Conservation (phyloP, 2,113 vertebrate genomes). For the Okapia johnstoni region DNA sequence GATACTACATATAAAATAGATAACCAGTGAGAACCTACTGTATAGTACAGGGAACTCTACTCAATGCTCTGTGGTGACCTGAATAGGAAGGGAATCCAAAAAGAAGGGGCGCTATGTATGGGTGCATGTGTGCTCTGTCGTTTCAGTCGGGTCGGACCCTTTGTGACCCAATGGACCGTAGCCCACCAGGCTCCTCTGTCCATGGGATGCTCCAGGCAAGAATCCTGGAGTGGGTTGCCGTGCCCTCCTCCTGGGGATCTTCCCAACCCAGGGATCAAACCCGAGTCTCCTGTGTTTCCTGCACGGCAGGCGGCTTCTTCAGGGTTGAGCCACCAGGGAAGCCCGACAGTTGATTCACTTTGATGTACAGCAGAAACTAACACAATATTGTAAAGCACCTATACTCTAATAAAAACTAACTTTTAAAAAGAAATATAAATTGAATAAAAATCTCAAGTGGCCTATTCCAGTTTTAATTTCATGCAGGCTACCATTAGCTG, state of each 20-base stretch:
- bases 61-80: not conserved
- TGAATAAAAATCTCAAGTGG: not conserved
- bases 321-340: not conserved
- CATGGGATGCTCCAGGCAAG: not conserved
- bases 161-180: not conserved
- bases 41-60: not conserved
- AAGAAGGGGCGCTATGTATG: not conserved
- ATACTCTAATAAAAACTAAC: not conserved
- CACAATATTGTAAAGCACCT: not conserved
- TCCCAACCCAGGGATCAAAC: not conserved
- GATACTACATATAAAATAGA: not conserved
- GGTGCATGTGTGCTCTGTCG: accelerated
- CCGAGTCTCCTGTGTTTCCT: not conserved
- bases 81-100: not conserved
- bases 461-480: slow-evolving; percentile 4
- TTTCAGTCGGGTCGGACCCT: accelerated
- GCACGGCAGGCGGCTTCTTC: not conserved
- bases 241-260: not conserved
- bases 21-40: not conserved
- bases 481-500: not conserved
- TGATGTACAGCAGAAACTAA: not conserved
- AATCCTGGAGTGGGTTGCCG: not conserved
- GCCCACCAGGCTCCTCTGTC: not conserved
- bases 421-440: not conserved
- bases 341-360: not conserved